Evolutionary conservation across 2,797 vertebrate genomes (phyloP), one percentile per base, ranked within the genome.

Genomic region (Rhinogobio ventralis): DNA sequence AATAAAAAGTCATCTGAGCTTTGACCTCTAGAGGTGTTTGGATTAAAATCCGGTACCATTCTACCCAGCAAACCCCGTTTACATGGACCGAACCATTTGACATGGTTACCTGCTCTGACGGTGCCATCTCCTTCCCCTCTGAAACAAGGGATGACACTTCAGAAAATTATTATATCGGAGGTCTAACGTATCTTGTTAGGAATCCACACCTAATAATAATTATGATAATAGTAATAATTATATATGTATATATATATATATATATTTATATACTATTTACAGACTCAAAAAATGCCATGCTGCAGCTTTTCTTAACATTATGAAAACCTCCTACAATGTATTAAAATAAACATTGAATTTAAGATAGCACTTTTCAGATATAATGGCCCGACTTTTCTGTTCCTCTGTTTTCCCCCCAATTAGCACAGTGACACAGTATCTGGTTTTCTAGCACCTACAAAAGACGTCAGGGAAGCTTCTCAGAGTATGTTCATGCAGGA

Each of bases 331-430:
- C 97, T 97, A 98, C 96, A 96, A 97, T 97, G 97, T 99, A 99
- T 96, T 98, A 98, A 99, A 99, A 99, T 98, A 99, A 99, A 97
- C 96, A 95, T 96, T 96, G 95, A 96, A 96, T 97, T 96, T 96
- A 97, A 96, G 96, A 98, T 96, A 97, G 97, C 97, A 99, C 97
- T 98, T 96, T 96, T 96, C 94, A 95, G 95, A 97, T 96, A 96
- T 86, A 96, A 95, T 91, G 93, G 93, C 95, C 95, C 93, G 92
- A 95, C 95, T 93, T 94, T 93, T 94, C 92, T 91, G 86, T 92
- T 95, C 86, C 89, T 87, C 78, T 66, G 62, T 79, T 87, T 33
- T 85, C 86, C 89, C 89, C 91, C 92, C 91, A 90, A 93, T 96
- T 95, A 95, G 95, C 97, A 97, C 97, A 97, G 97, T 96, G 95